phyloP scores from a whole-genome alignment of 64 coral and sea anemone genomes.

The Actinia equina region DNA sequence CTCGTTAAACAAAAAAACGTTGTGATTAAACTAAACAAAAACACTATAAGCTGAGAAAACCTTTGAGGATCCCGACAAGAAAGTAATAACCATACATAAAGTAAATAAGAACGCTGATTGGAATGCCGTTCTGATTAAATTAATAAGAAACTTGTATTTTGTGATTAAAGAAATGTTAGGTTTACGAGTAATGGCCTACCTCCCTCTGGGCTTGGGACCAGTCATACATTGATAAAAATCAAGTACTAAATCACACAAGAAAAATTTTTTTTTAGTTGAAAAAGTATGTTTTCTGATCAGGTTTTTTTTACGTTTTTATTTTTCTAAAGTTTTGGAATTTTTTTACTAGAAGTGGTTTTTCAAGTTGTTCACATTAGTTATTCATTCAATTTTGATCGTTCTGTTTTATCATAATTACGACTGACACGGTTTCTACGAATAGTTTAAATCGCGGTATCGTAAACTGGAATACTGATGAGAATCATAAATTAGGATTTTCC shows the following conservation, averaged over 20 bases:
- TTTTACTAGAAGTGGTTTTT: too few relatives aligned
- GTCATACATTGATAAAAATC: neutral
- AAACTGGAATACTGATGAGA: neutral
- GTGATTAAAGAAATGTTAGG: neutral
- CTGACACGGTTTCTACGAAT: neutral
- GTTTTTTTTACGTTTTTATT: too few relatives aligned
- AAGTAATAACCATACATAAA: neutral
- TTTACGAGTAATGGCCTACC: neutral
- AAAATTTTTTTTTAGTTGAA: too few relatives aligned
- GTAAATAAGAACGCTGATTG: neutral
- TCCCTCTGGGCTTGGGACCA: neutral
- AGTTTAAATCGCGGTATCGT: neutral
- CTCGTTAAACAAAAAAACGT: too few relatives aligned
- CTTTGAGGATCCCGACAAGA: neutral
- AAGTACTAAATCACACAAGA: too few relatives aligned
- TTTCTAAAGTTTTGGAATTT: too few relatives aligned
- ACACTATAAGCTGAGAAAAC: neutral
- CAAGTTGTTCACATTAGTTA: too few relatives aligned
- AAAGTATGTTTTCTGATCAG: too few relatives aligned
- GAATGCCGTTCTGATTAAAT: neutral
- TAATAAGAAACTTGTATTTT: constrained; percentile 5
- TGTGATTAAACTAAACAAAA: too few relatives aligned
- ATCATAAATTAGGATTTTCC: too few relatives aligned
- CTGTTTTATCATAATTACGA: neutral
- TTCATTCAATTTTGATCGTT: neutral